Evolutionary conservation across 2,797 vertebrate genomes (phyloP), one percentile per base, ranked within the genome.

Genomic region (Australoheros facetus): DNA sequence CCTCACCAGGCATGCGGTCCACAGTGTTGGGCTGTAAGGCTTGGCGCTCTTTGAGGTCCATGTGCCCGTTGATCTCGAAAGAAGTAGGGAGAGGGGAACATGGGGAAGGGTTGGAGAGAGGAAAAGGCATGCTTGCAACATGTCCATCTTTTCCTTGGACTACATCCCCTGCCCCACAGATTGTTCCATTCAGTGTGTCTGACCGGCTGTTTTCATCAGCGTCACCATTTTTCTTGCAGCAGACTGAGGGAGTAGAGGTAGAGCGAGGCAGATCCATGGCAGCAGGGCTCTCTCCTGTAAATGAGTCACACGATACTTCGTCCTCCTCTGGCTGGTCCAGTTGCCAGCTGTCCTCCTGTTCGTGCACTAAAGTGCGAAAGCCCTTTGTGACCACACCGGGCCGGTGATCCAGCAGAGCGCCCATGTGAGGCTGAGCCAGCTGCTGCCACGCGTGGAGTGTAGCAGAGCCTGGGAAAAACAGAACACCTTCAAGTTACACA

Each of bases 401-500:
- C 84, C 98, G 96, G 0, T 96, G 93, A 87, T 99, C 98, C 91
- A 99, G 94, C 88, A 99, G 96, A 56, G 97, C 97, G 0, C 98
- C 98, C 54, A 99, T 95, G 92, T 99, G 97, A 84, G 98, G 98
- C 89, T 99, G 98, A 78, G 98, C 98, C 92, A 99, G 83, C 95
- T 98, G 98, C 94, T 99, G 98, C 98, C 98, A 99, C 17, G 99
- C 98, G 87, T 99, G 98, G 81, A 99, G 96, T n/a, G 98, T 99
- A 79, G 96, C 98, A 57, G 98, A 99, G 87, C 98, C 98, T 99
- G 91, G 8, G 56, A 34, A 3, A 82, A 57, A 66, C 4, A 86
- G 17, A 17, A 78, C 34, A 79, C 32, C 72, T 21, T 55, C 1
- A 57, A 58, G 77, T 88, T 76, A 83, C 23, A 13, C 5, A 5